Conservation (phyloP, 1,140 invertebrate genomes). For the Meteorus sp. region DNA sequence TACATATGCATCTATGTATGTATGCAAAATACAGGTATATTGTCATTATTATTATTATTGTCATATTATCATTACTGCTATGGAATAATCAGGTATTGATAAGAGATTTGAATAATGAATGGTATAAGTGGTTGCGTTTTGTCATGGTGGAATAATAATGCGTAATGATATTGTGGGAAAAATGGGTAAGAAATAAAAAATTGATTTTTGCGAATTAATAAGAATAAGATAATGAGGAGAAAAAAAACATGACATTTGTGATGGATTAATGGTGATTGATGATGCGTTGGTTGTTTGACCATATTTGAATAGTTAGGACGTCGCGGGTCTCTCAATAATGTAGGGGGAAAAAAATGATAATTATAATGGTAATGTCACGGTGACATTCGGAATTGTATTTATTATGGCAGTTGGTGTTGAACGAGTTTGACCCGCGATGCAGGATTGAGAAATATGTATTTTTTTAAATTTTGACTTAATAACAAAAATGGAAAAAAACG, state of each 20-base stretch:
- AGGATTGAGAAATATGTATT: conserved; percentile 57
- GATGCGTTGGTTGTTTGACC: conserved; percentile 41
- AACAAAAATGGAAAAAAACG: conserved; percentile 35
- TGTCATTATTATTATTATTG: too few relatives aligned
- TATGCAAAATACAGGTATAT: too few relatives aligned
- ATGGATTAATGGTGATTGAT: background rate
- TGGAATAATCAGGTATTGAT: too few relatives aligned
- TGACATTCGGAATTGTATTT: background rate
- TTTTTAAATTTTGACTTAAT: conserved; percentile 57
- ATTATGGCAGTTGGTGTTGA: background rate
- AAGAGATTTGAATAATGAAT: too few relatives aligned
- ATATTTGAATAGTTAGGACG: conserved; percentile 48
- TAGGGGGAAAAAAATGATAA: background rate
- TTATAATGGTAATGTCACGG: background rate
- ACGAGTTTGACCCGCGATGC: conserved; percentile 35
- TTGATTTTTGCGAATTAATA: conserved; percentile 2
- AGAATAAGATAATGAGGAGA: conserved; percentile 4
- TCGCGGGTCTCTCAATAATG: conserved; percentile 17
- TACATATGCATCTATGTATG: too few relatives aligned
- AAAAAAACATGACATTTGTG: conserved; percentile 9
- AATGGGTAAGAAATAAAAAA: conserved; percentile 13
- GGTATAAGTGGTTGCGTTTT: too few relatives aligned
- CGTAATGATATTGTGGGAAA: too few relatives aligned
- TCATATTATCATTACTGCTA: too few relatives aligned
- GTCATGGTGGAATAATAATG: too few relatives aligned